Evolutionary conservation across 2,888 invertebrate genomes (phyloP), one percentile per base, ranked within the genome.

Genomic region (Cristatella mucedo): DNA sequence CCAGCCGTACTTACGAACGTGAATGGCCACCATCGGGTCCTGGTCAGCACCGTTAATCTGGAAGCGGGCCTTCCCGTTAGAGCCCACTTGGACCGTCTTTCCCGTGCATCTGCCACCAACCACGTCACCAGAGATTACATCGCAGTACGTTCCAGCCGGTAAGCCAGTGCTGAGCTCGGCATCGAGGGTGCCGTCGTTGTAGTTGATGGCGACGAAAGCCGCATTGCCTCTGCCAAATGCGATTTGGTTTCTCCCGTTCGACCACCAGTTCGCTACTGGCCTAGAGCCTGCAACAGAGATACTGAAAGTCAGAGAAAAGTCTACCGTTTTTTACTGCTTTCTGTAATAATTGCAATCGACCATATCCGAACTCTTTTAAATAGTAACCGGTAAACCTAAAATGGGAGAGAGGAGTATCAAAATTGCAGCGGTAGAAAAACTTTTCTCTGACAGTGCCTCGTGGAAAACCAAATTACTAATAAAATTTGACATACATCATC

Each of bases 181-280:
- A 41, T 55, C 50, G 49, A 61, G 51, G 36, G 48, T 44, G 15
- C 49, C 53, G 29, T 49, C 47, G 15, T 53, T 53, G 19, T 51
- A 51, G 31, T 57, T 52, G 53, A 62, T 56, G n/a, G 55, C 58
- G 33, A 63, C 55, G 47, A 62, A 63, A 2, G 54, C 60, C 40
- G 51, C 54, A 33, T 54, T 50, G 4, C 61, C 61, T 21, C 63
- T 44, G 4, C 53, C 50, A 42, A 61, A 61, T 4, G 61, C 56
- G 2, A 63, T 52, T 21, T 54, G 47, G 42, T 59, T 49, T 41
- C 50, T 49, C 20, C 52, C 50, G 40, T 56, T 51, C 29, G 49
- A 49, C 43, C 52, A 53, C 53, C 54, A 57, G 43, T 60, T 51
- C 9, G 43, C 33, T 4, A 56, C 50, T 13, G 24, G 24, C 4